Base-by-base conservation (phyloP, 2,113 vertebrate genomes). In the Marmota flaviventris region DNA sequence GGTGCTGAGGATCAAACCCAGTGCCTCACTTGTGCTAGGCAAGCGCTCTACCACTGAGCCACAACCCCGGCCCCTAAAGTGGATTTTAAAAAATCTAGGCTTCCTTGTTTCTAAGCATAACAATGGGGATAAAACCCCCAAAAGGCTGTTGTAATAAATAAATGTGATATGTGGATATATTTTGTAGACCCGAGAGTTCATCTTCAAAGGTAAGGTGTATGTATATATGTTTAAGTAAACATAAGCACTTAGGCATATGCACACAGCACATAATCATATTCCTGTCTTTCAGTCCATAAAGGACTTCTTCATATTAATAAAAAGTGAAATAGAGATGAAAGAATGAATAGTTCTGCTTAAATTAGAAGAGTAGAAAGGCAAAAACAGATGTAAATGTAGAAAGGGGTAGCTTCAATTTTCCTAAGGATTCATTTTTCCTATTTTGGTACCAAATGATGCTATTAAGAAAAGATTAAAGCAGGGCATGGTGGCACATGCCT, bases 341-440 rank as follows among this genome's bases (percentile, higher is more conserved):
- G 27, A 92, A 84, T 75, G 27, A 79, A 78, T 32, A 69, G 20
- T 45, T 78, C 29, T n/a, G 34, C 18, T 96, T 63, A 82, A 39
- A 82, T 73, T 89, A 75, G 63, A 94, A 97, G 22, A 91, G 8
- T 45, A 87, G 56, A 89, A 94, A 96, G 6, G 20, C 85, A 45
- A 81, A 61, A 24, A 67, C 11, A 48, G 7, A 96, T 45, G 93
- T 83, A 70, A 91, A 96, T 63, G 84, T 48, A 76, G n/a, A 97
- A 79, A 39, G 58, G 17, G 37, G 56, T 48, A 20, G 8, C 34
- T 94, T 82, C n/a, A 84, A 87, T 92, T 88, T 91, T 95, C 67
- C 51, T 93, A 93, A 91, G 27, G 63, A 91, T 92, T 92, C 72
- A 90, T 34, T 86, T 95, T 88, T 89, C 73, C 56, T 78, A 39